These are phyloP conservation scores for Pomatostomus ruficeps DNA, from an alignment of 2,113 vertebrate species.

Conservation along the genomic window DNA sequence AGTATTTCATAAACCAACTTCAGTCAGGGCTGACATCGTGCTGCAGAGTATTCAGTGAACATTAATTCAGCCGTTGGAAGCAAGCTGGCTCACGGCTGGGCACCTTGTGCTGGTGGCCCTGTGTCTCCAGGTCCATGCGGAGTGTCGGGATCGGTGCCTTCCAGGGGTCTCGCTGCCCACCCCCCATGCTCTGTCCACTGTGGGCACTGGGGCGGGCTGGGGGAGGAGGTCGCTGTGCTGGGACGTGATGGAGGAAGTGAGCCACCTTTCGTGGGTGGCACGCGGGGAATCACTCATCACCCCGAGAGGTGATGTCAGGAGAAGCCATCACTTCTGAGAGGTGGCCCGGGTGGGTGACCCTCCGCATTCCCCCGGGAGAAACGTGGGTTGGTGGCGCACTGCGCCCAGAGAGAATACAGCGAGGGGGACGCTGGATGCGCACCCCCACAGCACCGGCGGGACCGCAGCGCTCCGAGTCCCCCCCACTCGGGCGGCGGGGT, in stretches of 20 bases:
- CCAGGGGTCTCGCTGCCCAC: not conserved
- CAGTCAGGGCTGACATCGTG: not conserved
- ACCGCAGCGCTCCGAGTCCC: not conserved
- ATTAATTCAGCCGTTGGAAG: not conserved
- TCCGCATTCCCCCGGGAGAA: not conserved
- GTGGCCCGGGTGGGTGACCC: not conserved
- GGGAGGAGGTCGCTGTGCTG: not conserved
- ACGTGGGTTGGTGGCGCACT: not conserved
- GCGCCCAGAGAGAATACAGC: not conserved
- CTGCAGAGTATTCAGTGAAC: not conserved
- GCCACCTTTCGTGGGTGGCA: not conserved
- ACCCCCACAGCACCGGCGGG: fast-evolving
- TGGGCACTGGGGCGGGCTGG: not conserved
- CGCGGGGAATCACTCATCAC: not conserved
- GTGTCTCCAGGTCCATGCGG: too few relatives aligned
- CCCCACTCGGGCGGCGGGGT: not conserved
- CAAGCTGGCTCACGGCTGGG: not conserved
- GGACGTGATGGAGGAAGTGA: not conserved
- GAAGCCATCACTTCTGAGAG: not conserved
- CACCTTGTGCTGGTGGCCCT: not conserved
- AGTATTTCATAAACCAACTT: fast-evolving
- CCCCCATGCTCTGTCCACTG: not conserved
- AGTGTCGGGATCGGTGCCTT: not conserved
- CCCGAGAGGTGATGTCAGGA: not conserved
- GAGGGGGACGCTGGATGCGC: too few relatives aligned